Conservation (phyloP, 2,797 vertebrate genomes). For the Gymnocypris eckloni region DNA sequence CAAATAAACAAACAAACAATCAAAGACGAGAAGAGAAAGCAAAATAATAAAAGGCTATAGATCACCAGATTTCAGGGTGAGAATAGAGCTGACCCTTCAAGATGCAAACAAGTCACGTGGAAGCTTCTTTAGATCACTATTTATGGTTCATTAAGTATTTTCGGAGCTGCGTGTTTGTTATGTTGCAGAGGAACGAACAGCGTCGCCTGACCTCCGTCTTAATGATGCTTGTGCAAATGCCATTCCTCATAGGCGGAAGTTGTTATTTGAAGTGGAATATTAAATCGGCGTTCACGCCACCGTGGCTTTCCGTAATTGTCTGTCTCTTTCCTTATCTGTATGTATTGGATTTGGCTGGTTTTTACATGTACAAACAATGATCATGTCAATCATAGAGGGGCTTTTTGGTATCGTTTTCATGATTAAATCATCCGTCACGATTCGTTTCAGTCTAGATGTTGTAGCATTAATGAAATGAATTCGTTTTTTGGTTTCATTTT, state of each 20-base stretch:
- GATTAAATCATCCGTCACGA: not conserved
- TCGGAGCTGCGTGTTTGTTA: slow-evolving; percentile 62
- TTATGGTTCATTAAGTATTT: slow-evolving; percentile 69
- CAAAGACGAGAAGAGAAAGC: slow-evolving; percentile 46
- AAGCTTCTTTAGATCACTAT: slow-evolving; percentile 64
- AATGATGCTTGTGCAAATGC: slow-evolving; percentile 64
- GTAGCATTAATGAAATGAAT: slow-evolving; percentile 12
- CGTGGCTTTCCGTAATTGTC: slow-evolving; percentile 45
- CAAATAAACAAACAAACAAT: slow-evolving; percentile 41
- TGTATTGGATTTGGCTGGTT: slow-evolving; percentile 9
- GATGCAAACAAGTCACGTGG: slow-evolving; percentile 63
- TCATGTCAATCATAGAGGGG: not conserved
- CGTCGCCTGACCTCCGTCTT: slow-evolving; percentile 49
- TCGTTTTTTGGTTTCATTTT: slow-evolving; percentile 28
- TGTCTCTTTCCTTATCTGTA: slow-evolving; percentile 52
- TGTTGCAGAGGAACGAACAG: slow-evolving; percentile 39
- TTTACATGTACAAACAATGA: slow-evolving; percentile 24
- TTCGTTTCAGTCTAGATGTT: slow-evolving; percentile 14
- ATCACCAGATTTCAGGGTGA: not conserved
- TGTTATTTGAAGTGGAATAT: slow-evolving; percentile 59
- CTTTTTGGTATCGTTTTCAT: slow-evolving; percentile 12
- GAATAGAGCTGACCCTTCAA: slow-evolving; percentile 66
- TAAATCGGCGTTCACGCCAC: slow-evolving; percentile 59
- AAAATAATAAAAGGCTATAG: slow-evolving; percentile 65
- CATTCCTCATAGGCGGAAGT: slow-evolving; percentile 59